Evolutionary conservation across 2,888 invertebrate genomes (phyloP), one percentile per base, ranked within the genome.

Genomic region (Troides helena): DNA sequence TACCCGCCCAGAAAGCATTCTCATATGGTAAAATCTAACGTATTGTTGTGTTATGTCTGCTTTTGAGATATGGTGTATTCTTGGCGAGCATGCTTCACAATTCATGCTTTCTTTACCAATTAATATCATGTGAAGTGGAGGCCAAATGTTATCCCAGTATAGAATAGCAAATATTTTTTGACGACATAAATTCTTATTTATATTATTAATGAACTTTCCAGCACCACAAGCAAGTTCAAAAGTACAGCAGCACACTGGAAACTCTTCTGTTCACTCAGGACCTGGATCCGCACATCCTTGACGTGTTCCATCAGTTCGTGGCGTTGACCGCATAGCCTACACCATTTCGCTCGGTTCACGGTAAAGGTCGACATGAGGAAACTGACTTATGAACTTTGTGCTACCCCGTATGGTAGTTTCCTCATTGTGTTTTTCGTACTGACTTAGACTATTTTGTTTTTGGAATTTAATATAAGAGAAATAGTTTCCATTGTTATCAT

Each of bases 161-260:
- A 50, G 4, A 14, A 17, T 4, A 50, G 10, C 3, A 50, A 17
- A 50, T 14, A 14, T 1, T 10, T 14, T 50, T 5, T 50, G 18
- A 50, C 5, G 1, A 12, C 18, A 2, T 50, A 50, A 17, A 50
- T 50, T 12, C 17, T 61, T 25, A 43, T 69, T 43, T 36, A 64
- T 25, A 12, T 56, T 30, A 43, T 50, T 43, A 39, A 21, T 50
- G n/a, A 78, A 79, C 76, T 78, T 95, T 95, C 57, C 93, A 99
- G 99, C 99, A 99, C 88, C 97, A 98, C 85, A 98, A 98, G 83
- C 98, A 99, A 94, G 98, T 99, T 30, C 98, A 98, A 92, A 98
- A 98, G 84, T 99, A 99, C 94, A 98, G 98, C 87, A 96, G 97
- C 76, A 99, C 99, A 0, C 88, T 99, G 86, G 99, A 99, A 87